Conservation (phyloP, 2,113 vertebrate genomes). For the Esox niger region DNA sequence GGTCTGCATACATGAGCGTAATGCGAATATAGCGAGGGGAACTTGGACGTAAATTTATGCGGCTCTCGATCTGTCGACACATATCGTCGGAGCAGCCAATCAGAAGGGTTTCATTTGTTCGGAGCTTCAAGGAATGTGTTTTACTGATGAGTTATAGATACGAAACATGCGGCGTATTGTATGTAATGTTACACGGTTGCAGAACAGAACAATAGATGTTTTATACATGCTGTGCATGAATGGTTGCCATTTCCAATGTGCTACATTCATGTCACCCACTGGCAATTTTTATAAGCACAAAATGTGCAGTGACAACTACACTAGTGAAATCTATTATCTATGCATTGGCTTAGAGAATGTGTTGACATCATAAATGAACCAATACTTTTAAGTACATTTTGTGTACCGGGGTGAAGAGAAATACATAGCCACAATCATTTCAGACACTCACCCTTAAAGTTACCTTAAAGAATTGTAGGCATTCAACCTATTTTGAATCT, state of each 20-base stretch:
- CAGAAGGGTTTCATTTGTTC: neutral
- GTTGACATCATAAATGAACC: slow-evolving; percentile 8
- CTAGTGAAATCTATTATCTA: slow-evolving; percentile 13
- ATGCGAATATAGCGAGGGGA: neutral
- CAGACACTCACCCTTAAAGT: slow-evolving; percentile 5
- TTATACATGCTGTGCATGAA: no score
- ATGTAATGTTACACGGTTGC: neutral
- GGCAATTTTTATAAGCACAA: neutral
- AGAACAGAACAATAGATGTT: no score
- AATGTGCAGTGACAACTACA: neutral
- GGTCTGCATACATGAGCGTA: neutral
- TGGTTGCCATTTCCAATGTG: neutral
- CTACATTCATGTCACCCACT: neutral
- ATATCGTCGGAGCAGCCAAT: neutral
- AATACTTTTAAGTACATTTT: slow-evolving; percentile 6
- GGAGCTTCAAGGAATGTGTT: neutral
- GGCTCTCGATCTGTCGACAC: neutral
- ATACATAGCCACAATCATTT: neutral
- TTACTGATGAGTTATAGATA: neutral
- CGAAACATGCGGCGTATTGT: neutral
- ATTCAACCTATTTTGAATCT: slow-evolving; percentile 1
- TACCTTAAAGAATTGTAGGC: slow-evolving; percentile 13
- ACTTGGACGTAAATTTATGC: neutral
- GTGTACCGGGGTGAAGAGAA: neutral
- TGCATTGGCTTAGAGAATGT: neutral